A percentile compares a stretch with the other conserved stretches of the same genome.
Conservation (phyloP, 2,113 vertebrate species). For the Strix aluco region DNA sequence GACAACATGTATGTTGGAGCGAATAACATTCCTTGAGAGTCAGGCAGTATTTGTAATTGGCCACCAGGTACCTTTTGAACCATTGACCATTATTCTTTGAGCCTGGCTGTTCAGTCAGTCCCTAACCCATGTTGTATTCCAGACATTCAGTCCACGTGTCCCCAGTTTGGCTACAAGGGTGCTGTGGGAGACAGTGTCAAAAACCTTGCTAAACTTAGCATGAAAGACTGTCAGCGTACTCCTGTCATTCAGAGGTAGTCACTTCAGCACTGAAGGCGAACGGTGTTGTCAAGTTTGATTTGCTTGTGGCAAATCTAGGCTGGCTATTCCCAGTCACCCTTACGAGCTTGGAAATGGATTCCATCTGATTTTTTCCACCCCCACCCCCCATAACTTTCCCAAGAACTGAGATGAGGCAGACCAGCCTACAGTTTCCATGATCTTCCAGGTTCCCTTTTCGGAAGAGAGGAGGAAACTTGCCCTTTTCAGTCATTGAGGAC, state of each 20-base stretch:
- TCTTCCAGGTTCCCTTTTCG: neutral
- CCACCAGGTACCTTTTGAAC: neutral
- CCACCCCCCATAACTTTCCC: neutral
- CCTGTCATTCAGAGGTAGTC: neutral
- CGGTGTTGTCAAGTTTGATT: neutral
- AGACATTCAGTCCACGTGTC: neutral
- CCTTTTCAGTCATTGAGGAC: neutral
- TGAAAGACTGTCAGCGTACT: accelerated
- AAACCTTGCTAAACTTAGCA: neutral
- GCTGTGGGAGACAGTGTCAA: neutral
- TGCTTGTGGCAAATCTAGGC: neutral
- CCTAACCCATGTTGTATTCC: neutral
- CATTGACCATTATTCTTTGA: neutral
- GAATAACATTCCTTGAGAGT: neutral
- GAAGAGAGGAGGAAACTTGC: neutral
- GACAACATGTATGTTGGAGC: neutral
- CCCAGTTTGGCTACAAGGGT: neutral
- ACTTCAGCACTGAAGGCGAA: neutral
- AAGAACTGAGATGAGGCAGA: neutral
- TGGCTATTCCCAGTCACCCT: neutral
- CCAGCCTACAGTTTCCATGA: neutral
- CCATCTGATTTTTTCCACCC: neutral
- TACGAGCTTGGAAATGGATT: neutral
- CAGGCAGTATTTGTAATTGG: neutral
- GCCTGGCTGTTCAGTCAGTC: neutral